Conservation (phyloP, 2,888 invertebrate genomes). For the Meghimatium bilineatum region DNA sequence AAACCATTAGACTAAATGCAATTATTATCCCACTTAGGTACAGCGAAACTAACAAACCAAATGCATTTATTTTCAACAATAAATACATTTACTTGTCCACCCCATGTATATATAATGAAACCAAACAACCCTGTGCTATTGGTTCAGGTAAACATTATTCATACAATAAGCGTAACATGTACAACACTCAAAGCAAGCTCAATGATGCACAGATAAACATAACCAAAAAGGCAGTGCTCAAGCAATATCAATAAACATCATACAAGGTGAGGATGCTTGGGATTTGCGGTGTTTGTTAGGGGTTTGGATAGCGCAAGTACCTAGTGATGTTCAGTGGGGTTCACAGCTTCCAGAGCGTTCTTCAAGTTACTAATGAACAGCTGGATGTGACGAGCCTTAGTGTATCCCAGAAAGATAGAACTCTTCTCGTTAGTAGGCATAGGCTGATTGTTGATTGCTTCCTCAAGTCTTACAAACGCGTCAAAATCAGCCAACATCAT, state of each 20-base stretch:
- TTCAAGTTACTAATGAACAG: neutral
- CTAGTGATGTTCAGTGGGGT: neutral
- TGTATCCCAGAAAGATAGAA: neutral
- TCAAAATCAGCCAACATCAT: neutral
- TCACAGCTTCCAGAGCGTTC: neutral
- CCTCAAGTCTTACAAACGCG: neutral
- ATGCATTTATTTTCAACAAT: too few relatives aligned
- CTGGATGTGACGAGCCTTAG: neutral
- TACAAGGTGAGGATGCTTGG: constrained; percentile 1
- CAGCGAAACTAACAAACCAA: too few relatives aligned
- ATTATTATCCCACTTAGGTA: too few relatives aligned
- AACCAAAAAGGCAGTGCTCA: neutral
- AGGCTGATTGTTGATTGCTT: neutral
- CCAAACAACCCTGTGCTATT: neutral
- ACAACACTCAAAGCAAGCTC: neutral
- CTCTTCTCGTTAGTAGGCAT: neutral
- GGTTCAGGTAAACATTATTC: neutral
- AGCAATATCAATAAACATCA: neutral
- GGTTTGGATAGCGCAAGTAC: neutral
- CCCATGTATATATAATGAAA: neutral
- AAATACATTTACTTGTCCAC: too few relatives aligned
- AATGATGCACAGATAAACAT: neutral
- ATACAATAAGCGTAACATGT: neutral
- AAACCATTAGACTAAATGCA: too few relatives aligned
- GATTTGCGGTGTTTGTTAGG: neutral